Evolutionary conservation across 2,888 invertebrate species (phyloP), one percentile per base, ranked within the genome.

Genomic region (Ashinkailepas kermadecensis): DNA sequence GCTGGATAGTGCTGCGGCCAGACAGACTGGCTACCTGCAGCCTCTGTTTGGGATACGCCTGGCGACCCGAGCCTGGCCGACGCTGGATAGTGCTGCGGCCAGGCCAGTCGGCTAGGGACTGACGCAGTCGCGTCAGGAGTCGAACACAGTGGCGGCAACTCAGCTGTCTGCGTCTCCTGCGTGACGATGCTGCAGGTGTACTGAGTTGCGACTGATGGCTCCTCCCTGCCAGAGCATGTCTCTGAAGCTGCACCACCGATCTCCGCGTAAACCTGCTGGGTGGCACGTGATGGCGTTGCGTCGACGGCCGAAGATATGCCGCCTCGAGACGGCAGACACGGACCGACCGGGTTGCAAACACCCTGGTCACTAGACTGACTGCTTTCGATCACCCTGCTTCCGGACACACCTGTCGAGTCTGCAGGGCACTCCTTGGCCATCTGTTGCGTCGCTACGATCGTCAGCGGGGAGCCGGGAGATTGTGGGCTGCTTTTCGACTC

Each of bases 151-250:
- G 74, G 74, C 56, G 74, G 74, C 74, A 74, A 23, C 74, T 74
- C 74, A 12, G 74, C 54, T 6, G 74, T 74, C 74, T 74, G 74
- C 54, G 74, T 74, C 56, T 74, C 74, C 56, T 74, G 74, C 10
- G 74, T 74, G 56, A 74, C 21, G 56, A 74, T 74, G 54, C 74
- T 56, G 74, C 74, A 74, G 21, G 74, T 74, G 56, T 74, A 74
- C 56, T 74, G 74, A 2, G 74, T 18, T 12, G 74, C 54, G 13
- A 10, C 39, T 11, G 11, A 6, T 10, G 65, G 12, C 11, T 21
- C 65, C 23, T 6, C 39, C 4, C 39, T 39, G 39, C 39, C 39
- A 39, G 39, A 39, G 39, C 1, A 39, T 39, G 39, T 6, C 39
- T 39, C 70, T 70, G 70, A 70, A 70, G 39, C 39, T 39, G 39